Percentiles rank a stretch among this genome's conserved stretches.
Conservation (phyloP, 2,113 vertebrate genomes). For the Ceyx cyanopectus region DNA sequence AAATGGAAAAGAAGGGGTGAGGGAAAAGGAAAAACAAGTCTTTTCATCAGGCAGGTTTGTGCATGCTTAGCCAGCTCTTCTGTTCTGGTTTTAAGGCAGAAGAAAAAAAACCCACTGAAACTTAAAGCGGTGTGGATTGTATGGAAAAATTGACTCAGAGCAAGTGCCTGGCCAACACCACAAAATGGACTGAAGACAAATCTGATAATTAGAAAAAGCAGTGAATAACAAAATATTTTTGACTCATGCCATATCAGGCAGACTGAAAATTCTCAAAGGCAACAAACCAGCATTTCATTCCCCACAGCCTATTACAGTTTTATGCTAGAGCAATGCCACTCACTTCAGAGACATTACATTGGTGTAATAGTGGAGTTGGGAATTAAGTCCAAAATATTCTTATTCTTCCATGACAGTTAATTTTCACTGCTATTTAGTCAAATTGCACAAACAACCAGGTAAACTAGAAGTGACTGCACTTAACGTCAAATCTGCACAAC, state of each 20-base stretch:
- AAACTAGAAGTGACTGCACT: neutral
- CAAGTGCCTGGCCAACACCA: constrained; percentile 75
- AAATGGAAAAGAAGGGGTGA: constrained; percentile 31
- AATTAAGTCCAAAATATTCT: neutral
- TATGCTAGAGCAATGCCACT: neutral
- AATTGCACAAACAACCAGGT: neutral
- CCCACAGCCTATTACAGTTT: neutral
- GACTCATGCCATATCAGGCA: constrained; percentile 77
- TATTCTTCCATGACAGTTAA: neutral
- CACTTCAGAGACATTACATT: neutral
- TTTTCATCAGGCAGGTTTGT: constrained; percentile 69
- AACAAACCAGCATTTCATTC: constrained; percentile 32
- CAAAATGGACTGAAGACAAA: constrained; percentile 80
- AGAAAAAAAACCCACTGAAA: constrained; percentile 18
- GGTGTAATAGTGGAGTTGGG: neutral
- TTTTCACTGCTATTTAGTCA: neutral
- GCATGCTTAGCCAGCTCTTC: constrained; percentile 63
- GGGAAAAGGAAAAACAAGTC: constrained; percentile 48
- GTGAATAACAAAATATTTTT: constrained; percentile 80
- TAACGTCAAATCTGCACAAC: neutral
- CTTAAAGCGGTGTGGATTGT: constrained; percentile 71
- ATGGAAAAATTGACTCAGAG: constrained; percentile 80
- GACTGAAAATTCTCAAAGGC: constrained; percentile 44
- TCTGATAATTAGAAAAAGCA: constrained; percentile 82
- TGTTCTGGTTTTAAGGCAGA: constrained; percentile 64